Percentiles rank a stretch among this genome's conserved stretches.
These are phyloP conservation scores for Cotesia typhae DNA, from an alignment of 1,140 invertebrate species.

Conservation along the genomic window DNA sequence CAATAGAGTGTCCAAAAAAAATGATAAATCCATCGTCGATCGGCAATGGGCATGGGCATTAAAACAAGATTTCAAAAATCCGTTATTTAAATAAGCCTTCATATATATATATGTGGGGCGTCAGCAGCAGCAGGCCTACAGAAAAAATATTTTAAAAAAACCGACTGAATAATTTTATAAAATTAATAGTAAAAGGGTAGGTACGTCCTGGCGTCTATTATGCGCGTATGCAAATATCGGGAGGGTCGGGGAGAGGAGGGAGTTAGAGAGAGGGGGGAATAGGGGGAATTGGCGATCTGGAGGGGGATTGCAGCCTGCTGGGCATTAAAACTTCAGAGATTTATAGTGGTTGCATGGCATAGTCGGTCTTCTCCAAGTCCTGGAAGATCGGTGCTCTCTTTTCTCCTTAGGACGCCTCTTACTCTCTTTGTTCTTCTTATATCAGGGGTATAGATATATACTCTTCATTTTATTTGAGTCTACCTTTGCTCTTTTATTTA, in stretches of 20 bases:
- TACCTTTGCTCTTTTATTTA: too few relatives aligned
- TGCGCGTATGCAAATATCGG: conserved; percentile 63
- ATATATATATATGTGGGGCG: conserved; percentile 5
- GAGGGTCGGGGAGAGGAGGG: conserved; percentile 30
- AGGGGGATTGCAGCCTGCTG: conserved; percentile 50
- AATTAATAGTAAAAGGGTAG: conserved; percentile 67
- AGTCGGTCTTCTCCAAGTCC: conserved; percentile 31
- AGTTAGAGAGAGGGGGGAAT: conserved; percentile 21
- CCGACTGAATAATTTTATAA: conserved; percentile 64
- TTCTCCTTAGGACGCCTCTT: conserved; percentile 4
- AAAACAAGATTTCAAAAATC: conserved; percentile 66
- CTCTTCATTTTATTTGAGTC: too few relatives aligned
- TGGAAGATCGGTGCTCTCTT: conserved; percentile 30
- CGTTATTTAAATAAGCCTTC: conserved; percentile 64
- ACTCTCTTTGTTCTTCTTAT: conserved; percentile 5
- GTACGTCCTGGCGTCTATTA: conserved; percentile 56
- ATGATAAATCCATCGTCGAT: conserved; percentile 7
- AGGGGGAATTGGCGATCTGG: conserved; percentile 26
- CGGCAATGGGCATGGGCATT: conserved; percentile 33
- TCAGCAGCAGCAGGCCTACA: conserved; percentile 35
- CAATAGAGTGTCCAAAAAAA: background rate
- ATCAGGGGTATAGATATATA: too few relatives aligned
- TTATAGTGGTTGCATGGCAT: conserved; percentile 57
- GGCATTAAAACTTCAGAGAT: conserved; percentile 65
- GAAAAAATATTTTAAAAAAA: conserved; percentile 33